Percentiles rank a stretch among this genome's conserved stretches.
These are phyloP conservation scores for Nothocercus nigrocapillus DNA, from an alignment of 2,113 vertebrate species.

Conservation along the genomic window DNA sequence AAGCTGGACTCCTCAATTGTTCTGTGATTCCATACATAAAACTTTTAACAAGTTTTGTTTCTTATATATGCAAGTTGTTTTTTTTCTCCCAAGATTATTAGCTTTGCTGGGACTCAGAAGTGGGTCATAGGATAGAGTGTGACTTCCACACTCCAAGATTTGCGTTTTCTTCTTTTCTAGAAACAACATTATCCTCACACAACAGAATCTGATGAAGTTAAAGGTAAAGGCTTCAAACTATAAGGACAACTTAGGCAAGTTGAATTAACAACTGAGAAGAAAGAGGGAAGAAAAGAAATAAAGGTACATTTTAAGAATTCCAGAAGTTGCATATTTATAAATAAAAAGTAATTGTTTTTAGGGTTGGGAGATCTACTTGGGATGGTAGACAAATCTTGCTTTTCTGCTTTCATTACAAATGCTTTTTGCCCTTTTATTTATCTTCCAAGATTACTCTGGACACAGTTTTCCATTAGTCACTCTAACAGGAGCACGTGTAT, in stretches of 20 bases:
- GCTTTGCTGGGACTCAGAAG: neutral
- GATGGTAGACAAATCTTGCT: neutral
- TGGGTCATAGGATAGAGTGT: neutral
- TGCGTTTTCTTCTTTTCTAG: neutral
- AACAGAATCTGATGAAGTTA: conserved; percentile 51
- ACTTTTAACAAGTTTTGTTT: neutral
- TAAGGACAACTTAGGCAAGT: conserved; percentile 52
- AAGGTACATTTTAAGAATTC: conserved; percentile 35
- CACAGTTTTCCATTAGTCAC: neutral
- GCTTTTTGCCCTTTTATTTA: neutral
- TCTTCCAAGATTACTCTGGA: neutral
- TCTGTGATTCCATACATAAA: neutral
- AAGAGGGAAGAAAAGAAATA: conserved; percentile 67
- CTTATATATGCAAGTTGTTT: neutral
- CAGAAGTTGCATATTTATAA: neutral
- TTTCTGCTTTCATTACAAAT: neutral
- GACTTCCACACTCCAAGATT: neutral
- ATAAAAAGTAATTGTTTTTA: neutral
- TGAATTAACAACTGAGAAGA: conserved; percentile 59
- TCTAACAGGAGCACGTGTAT: rapidly evolving
- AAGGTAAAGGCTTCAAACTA: conserved; percentile 45
- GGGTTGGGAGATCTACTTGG: neutral
- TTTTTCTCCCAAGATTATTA: neutral
- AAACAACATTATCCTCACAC: conserved; percentile 56
- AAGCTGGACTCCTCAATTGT: neutral